phyloP scores from a whole-genome alignment of 2,113 vertebrate species.

The Panthera uncia region DNA sequence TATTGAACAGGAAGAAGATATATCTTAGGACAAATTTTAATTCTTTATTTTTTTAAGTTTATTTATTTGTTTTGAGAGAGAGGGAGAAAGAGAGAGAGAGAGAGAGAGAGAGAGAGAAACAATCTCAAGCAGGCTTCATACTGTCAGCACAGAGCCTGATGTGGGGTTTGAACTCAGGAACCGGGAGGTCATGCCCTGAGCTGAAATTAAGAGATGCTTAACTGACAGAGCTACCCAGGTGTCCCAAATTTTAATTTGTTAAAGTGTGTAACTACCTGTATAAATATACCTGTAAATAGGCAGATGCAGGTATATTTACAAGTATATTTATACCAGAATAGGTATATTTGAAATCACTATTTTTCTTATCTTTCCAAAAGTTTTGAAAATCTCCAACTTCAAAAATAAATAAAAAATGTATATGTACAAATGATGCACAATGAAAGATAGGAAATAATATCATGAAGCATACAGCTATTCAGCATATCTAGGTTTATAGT shows the following conservation, averaged over 20 bases:
- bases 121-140: too few relatives aligned
- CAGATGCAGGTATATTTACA: too few relatives aligned
- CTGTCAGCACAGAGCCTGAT: too few relatives aligned
- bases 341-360: not conserved
- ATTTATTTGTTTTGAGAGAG: too few relatives aligned
- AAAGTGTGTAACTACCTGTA: not conserved
- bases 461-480: not conserved
- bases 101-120: too few relatives aligned
- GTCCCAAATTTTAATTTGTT: not conserved
- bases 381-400: not conserved
- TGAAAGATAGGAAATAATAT: not conserved
- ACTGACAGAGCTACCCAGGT: too few relatives aligned
- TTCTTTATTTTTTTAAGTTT: not conserved
- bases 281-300: not conserved
- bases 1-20: not conserved
- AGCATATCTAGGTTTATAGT: not conserved
- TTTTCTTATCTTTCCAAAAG: not conserved
- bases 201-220: too few relatives aligned
- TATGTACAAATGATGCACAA: not conserved
- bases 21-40: not conserved
- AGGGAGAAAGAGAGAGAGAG: too few relatives aligned
- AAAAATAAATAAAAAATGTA: constrained; percentile 14
- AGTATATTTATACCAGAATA: not conserved
- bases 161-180: too few relatives aligned
- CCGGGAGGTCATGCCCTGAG: too few relatives aligned